Base-by-base conservation (phyloP, 2,797 vertebrate species). In the Diplodus sargus region DNA sequence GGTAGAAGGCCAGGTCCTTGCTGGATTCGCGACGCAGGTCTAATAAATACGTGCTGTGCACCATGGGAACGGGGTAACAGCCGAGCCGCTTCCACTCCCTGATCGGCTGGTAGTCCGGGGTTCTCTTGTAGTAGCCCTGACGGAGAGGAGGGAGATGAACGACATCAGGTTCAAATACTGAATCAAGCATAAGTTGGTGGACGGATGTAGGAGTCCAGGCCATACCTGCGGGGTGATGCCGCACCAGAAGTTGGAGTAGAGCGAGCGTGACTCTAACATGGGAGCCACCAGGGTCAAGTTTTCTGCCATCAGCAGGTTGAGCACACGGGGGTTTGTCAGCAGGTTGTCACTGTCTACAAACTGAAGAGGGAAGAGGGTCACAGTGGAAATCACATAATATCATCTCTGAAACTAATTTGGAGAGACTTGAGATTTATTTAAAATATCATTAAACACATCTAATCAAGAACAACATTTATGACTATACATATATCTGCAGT, bases 201-300 rank as follows among this genome's bases (percentile, higher is more conserved):
- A 62, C 7, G 8, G 39, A 63, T 12, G 18, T 18, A 52, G 18
- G 13, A 22, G 20, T 48, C 39, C 4, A 9, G 14, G 63, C 20
- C 8, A 93, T 95, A 95, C 98, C 97, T 99, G 97, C 18, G 98
- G 96, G 13, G 97, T 99, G 89, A 99, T 97, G 85, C 98, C 98
- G 52, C 98, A 99, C 98, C 98, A 99, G 95, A 97, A 99, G 93
- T 99, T 99, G 54, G 98, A 99, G 91, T 99, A 99, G 16, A 99
- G 95, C 0, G 96, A 95, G 51, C 97, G 96, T 34, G 98, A 99
- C 91, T 99, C 97, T 2, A 99, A 87, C 98, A 99, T 99, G 0
- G 98, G 98, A 0, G 97, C 96, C 83, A 96, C 97, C 70, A 99
- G 62, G 0, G 98, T 99, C 84, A 96, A 83, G 90, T 99, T 99